Conservation (phyloP, 2,888 invertebrate species). For the Slavum lentiscoides region DNA sequence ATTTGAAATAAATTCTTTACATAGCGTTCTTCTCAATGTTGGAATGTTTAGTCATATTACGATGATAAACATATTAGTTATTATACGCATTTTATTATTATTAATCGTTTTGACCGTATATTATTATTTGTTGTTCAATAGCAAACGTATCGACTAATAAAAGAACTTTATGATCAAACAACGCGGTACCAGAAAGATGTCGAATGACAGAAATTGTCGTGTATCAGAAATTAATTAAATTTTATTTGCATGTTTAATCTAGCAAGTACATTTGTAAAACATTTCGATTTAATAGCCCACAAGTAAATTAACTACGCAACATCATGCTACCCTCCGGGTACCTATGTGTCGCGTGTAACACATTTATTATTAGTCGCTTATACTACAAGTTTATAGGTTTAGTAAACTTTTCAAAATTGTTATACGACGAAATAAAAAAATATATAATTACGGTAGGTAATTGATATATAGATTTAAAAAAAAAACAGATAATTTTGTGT, state of each 20-base stretch:
- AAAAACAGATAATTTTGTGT: too few species aligned
- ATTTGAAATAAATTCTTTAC: too few species aligned
- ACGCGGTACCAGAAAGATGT: not conserved
- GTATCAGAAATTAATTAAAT: not conserved
- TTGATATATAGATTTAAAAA: not conserved
- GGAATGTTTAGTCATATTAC: too few species aligned
- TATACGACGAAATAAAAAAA: not conserved
- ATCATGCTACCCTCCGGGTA: too few species aligned
- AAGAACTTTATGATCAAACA: not conserved
- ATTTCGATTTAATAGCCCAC: not conserved
- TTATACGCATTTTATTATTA: too few species aligned
- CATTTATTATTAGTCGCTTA: not conserved
- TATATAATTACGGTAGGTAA: not conserved
- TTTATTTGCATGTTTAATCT: not conserved
- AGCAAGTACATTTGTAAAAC: not conserved
- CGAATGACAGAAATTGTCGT: not conserved
- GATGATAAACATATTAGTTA: too few species aligned
- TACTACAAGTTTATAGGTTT: not conserved
- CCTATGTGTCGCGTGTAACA: not conserved
- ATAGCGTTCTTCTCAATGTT: too few species aligned
- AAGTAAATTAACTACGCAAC: not conserved
- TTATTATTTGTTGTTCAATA: not conserved
- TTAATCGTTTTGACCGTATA: too few species aligned
- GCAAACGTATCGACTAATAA: not conserved
- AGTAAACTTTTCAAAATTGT: not conserved